Base-by-base conservation (phyloP, 1,140 invertebrate species). In the Aphis gossypii region DNA sequence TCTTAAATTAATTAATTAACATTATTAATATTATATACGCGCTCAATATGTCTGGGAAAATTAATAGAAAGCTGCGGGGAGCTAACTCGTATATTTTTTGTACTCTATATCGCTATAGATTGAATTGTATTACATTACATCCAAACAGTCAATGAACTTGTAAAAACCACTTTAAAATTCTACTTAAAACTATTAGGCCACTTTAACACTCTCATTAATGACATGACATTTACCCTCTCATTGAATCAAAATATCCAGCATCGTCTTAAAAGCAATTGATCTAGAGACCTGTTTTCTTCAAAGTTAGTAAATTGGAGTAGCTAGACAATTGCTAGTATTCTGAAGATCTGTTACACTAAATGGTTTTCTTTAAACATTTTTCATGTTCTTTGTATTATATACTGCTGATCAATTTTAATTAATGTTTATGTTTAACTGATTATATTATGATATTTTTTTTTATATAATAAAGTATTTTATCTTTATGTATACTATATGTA, bases 1-100 rank as follows among this genome's bases (percentile, higher is more conserved):
- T 84, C 23, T 25, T 41, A 84, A 84, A 84, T 84, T 84, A 84
- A 84, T 84, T 84, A 84, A 76, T 84, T 25, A 84, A 25, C 38
- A 38, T 84, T 41, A 84, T 41, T 84, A 84, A 84, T 84, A 84
- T 44, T 84, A 41, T 84, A 44, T 38, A 21, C 14, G 30, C 56
- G 2, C 56, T 4, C 60, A 11, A 68, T 76, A 76, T 35, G 14
- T n/a, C 60, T 76, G 60, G 14, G 30, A 2, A 76, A 76, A 76
- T 76, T n/a, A 76, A 76, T 76, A 76, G 60, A 76, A 68, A 76
- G 60, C 60, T 76, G 60, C 5, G 60, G 60, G 30, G 5, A n/a
- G n/a, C n/a, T n/a, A 76, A 5, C 14, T n/a, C 11, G 11, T n/a
- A 11, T 76, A n/a, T 68, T 68, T 68, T 14, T n/a, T n/a, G 4